Percentiles rank a stretch among this genome's conserved stretches.
Conservation (phyloP, 1,140 invertebrate species). For the Alviniconcha marisindica region DNA sequence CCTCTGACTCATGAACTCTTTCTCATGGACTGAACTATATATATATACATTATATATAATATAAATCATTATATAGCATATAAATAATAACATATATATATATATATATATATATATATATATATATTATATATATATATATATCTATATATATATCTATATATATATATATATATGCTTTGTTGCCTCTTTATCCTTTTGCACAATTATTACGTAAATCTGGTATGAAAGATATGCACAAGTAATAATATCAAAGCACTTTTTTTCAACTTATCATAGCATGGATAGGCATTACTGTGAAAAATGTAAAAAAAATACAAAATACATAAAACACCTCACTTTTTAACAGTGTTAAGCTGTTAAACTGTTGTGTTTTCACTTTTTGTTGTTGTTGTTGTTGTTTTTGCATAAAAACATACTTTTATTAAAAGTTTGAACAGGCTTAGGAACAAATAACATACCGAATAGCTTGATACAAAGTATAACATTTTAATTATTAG, state of each 20-base stretch:
- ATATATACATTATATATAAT: not conserved
- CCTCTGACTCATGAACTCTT: not conserved
- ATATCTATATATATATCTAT: not conserved
- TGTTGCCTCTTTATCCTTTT: not conserved
- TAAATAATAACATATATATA: not conserved
- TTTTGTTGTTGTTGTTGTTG: too few relatives aligned
- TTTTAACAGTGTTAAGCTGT: too few relatives aligned
- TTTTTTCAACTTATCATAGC: too few relatives aligned
- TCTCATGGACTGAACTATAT: not conserved
- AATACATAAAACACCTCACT: too few relatives aligned
- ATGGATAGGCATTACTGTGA: too few relatives aligned
- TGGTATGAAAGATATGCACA: too few relatives aligned
- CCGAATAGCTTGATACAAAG: too few relatives aligned
- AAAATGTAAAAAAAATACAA: too few relatives aligned
- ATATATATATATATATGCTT: not conserved
- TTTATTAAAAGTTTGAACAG: too few relatives aligned
- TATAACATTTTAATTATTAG: not conserved
- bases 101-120: not conserved
- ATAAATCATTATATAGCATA: not conserved
- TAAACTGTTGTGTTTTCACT: too few relatives aligned
- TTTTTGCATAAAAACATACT: too few relatives aligned
- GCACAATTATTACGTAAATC: not conserved
- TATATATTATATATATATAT: not conserved
- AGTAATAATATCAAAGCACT: too few relatives aligned
- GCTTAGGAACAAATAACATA: not conserved